Evolutionary conservation across 2,888 invertebrate genomes (phyloP).

Genomic region (Griposia aprilina): DNA sequence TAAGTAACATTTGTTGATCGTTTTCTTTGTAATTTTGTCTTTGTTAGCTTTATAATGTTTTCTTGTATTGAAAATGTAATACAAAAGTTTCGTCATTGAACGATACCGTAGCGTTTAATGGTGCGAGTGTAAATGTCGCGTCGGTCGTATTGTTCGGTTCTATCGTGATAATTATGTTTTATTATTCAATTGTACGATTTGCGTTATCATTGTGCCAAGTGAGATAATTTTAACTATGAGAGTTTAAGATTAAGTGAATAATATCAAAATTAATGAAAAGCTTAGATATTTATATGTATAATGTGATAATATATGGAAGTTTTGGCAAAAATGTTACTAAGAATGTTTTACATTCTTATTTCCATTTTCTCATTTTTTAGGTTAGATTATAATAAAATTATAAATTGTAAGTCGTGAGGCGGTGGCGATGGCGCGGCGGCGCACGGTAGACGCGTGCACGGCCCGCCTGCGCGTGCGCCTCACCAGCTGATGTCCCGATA

Average conservation of each 20-base stretch:
- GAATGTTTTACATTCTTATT: slow-evolving; percentile 83
- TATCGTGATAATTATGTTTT: slow-evolving; percentile 81
- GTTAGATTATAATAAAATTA: slow-evolving; percentile 78
- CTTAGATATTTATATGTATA: slow-evolving; percentile 89
- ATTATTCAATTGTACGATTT: slow-evolving; percentile 86
- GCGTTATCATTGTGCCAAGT: slow-evolving; percentile 90
- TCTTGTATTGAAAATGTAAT: slow-evolving; percentile 82
- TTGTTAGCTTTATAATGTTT: slow-evolving; percentile 89
- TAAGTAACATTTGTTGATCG: slow-evolving; percentile 90
- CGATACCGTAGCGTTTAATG: slow-evolving; percentile 81
- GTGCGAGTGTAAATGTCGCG: slow-evolving; percentile 77
- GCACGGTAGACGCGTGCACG: slow-evolving; percentile 11
- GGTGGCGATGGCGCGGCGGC: slow-evolving; percentile 33
- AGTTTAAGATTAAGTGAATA: slow-evolving; percentile 90
- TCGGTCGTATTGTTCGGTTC: slow-evolving; percentile 77
- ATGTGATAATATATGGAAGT: slow-evolving; percentile 90
- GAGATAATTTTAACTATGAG: slow-evolving; percentile 88
- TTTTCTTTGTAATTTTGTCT: slow-evolving; percentile 89
- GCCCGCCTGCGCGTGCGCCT: slow-evolving; percentile 26
- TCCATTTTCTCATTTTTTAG: slow-evolving; percentile 79
- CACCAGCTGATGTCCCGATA: slow-evolving; percentile 56
- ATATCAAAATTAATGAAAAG: slow-evolving; percentile 89
- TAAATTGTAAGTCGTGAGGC: slow-evolving; percentile 65
- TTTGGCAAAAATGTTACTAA: slow-evolving; percentile 83
- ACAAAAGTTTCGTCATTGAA: slow-evolving; percentile 78